Evolutionary conservation across 2,797 vertebrate genomes (phyloP), one percentile per base, ranked within the genome.

Genomic region (Micromesistius poutassou): DNA sequence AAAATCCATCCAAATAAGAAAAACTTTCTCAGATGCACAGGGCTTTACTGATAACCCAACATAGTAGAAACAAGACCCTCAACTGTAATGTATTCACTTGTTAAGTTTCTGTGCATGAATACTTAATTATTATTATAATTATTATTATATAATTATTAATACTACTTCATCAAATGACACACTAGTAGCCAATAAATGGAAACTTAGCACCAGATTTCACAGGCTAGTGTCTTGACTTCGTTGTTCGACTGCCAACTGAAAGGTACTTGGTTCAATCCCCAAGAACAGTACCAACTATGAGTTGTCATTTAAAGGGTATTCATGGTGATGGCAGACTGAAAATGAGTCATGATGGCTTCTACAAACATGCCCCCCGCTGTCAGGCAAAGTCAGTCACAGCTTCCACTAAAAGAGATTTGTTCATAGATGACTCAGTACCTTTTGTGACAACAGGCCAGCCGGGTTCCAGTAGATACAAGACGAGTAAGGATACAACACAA

Each of bases 1-100:
- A 78, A 30, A 84, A 82, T 83, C 12, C 73, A 42, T 25, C 10
- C 73, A 30, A 46, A 74, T 35, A 38, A 71, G 31, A 71, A 33
- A 30, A 31, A 71, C 62, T 28, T 66, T 62, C n/a, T 66, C 25
- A 66, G 62, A 66, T 28, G n/a, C 62, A 28, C 62, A 25, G 62
- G n/a, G 62, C n/a, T 25, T 62, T 62, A n/a, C 55, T 16, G 22
- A 62, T 62, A 62, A 62, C 55, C 22, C 55, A 25, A 25, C 46
- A 50, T 38, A 13, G 55, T 19, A 22, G 22, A 62, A 62, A n/a
- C 19, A 22, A 62, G 5, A 62, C 22, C 5, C 55, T n/a, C 55
- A 25, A 62, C 22, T 62, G 55, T 25, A 62, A 7, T 25, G 55
- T 62, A 22, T 25, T n/a, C 4, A 50, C 46, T 50, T 42, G 40